Evolutionary conservation across 2,797 vertebrate species (phyloP), one percentile per base, ranked within the genome.

Genomic region (Pterois miles): DNA sequence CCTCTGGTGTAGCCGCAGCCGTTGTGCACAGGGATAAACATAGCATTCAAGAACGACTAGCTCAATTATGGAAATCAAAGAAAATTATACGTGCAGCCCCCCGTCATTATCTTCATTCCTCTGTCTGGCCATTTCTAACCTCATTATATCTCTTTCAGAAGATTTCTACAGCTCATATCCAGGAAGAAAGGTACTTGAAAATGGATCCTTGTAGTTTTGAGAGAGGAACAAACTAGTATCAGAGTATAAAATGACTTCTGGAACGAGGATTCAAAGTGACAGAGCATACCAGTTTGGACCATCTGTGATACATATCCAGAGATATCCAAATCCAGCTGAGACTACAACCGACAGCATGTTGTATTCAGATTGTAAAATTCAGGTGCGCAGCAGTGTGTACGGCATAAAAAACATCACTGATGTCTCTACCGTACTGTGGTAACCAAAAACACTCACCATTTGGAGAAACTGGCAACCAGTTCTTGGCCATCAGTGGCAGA

Each of bases 41-140:
- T 20, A 78, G 78, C 6, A 16, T 3, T 60, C 5, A 5, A 54
- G n/a, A 48, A 63, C 8, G 27, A 59, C 70, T 5, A 84, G 65
- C 27, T 62, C 33, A 65, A 69, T 76, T 34, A 82, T 46, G 65
- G 43, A 76, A 82, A 69, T 58, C 27, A 76, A 65, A 74, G 31
- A 1, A 50, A 58, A 69, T 67, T 29, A 80, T 10, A 79, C 54
- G 14, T 2, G 8, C 36, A 33, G n/a, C 14, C 6, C 25, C 56
- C 64, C 3, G 56, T 78, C 54, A 85, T 88, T 83, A 85, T 23
- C 10, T 48, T 67, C 66, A 73, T 63, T 73, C 75, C 75, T 82
- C 57, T 29, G 29, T 59, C 57, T 34, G 33, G 2, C 59, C 27
- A 1, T 6, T 43, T 62, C 43, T 36, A 11, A 22, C 50, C 54